Conservation (phyloP, 2,113 vertebrate species). For the Lepus europaeus region DNA sequence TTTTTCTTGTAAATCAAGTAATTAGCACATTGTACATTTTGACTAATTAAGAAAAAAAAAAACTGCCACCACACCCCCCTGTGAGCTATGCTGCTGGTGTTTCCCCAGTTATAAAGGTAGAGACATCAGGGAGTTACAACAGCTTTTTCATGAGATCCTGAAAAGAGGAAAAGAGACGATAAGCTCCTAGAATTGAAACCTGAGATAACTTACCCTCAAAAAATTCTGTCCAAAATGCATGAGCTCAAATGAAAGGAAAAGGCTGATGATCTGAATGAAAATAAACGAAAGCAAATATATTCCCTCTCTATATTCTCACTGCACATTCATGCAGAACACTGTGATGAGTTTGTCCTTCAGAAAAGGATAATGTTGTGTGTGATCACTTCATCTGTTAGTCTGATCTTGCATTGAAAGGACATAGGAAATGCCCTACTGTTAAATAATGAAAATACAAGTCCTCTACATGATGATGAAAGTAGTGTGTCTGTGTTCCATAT, state of each 20-base stretch:
- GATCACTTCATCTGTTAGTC: not conserved
- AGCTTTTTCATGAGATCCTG: not conserved
- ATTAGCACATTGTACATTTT: slow-evolving; percentile 77
- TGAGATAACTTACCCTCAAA: not conserved
- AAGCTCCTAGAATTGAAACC: not conserved
- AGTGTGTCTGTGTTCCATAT: not conserved
- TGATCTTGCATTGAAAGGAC: not conserved
- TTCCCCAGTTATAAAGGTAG: slow-evolving; percentile 49
- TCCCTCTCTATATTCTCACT: not conserved
- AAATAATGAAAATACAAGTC: not conserved
- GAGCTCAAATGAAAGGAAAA: not conserved
- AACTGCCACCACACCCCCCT: slow-evolving; percentile 50
- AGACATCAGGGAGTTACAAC: not conserved
- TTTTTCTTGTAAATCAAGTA: slow-evolving; percentile 72
- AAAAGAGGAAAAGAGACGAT: not conserved
- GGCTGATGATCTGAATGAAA: slow-evolving; percentile 37
- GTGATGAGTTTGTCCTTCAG: not conserved
- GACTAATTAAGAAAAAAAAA: slow-evolving; percentile 75
- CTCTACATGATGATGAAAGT: not conserved
- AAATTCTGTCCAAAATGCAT: not conserved
- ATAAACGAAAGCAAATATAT: not conserved
- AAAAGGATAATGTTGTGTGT: not conserved
- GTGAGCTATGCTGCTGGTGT: slow-evolving; percentile 41
- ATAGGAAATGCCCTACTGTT: not conserved
- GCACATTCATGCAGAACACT: not conserved